Conservation (phyloP, 2,888 invertebrate genomes). For the Oxyteleia sp. region DNA sequence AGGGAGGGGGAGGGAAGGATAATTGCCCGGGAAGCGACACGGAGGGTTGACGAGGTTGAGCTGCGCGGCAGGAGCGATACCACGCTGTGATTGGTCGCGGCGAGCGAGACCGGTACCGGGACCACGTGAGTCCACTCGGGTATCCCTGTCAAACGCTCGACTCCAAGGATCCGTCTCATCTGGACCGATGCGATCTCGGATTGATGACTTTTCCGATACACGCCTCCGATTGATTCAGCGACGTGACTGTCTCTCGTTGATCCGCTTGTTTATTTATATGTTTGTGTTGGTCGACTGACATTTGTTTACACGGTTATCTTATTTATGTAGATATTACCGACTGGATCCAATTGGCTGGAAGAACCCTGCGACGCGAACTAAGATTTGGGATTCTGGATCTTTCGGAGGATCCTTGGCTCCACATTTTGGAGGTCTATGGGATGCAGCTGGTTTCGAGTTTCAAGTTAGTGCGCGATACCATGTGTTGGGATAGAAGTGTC, state of each 20-base stretch:
- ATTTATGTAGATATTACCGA: too few species aligned
- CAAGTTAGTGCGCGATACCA: too few species aligned
- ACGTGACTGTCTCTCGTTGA: not conserved
- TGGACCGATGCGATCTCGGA: not conserved
- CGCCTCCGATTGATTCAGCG: not conserved
- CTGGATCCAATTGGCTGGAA: too few species aligned
- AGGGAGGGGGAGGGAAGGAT: constrained; percentile 49
- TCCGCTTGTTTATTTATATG: not conserved
- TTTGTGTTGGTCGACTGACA: too few species aligned
- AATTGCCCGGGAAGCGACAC: constrained; percentile 75
- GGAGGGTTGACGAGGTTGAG: constrained; percentile 57
- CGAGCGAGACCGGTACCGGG: constrained; percentile 77
- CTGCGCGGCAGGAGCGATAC: constrained; percentile 40
- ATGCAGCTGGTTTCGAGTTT: too few species aligned
- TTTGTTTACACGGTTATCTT: too few species aligned
- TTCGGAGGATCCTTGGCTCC: too few species aligned
- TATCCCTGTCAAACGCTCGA: constrained; percentile 56
- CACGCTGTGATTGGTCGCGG: constrained; percentile 75
- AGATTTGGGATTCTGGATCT: too few species aligned
- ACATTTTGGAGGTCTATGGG: too few species aligned
- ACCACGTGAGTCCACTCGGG: constrained; percentile 80
- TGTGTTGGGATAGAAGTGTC: too few species aligned
- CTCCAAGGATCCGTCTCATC: constrained; percentile 5
- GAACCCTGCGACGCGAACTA: too few species aligned
- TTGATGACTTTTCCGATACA: constrained; percentile 27